Percentiles rank a stretch among this genome's conserved stretches.
Conservation (phyloP, 2,113 vertebrate species). For the Ciconia boyciana region DNA sequence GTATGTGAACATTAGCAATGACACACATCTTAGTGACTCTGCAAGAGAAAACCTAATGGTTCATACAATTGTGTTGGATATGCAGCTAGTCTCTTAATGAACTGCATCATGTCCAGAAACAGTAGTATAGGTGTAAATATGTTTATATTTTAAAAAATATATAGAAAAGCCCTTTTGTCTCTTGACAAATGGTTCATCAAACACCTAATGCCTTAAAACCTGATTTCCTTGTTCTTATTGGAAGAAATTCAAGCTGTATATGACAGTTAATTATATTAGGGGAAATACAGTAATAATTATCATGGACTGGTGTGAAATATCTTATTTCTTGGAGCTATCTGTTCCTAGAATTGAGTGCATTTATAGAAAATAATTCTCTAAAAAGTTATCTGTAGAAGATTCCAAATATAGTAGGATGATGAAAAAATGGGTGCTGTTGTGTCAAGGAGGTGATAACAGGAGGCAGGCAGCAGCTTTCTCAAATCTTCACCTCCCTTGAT, state of each 20-base stretch:
- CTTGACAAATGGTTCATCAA: slow-evolving; percentile 11
- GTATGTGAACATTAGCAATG: not conserved
- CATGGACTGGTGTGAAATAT: slow-evolving; percentile 17
- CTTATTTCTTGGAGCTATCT: slow-evolving; percentile 23
- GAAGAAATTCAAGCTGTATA: slow-evolving; percentile 4
- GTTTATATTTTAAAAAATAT: not conserved
- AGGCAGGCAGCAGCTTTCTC: slow-evolving; percentile 73
- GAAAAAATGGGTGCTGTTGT: slow-evolving; percentile 65
- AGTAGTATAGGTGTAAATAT: not conserved
- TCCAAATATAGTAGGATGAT: slow-evolving; percentile 35
- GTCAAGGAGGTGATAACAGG: slow-evolving; percentile 76
- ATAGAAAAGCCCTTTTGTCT: not conserved
- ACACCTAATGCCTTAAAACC: not conserved
- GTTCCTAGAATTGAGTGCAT: not conserved
- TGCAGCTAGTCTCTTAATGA: not conserved
- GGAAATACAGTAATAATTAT: slow-evolving; percentile 28
- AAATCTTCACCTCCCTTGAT: slow-evolving; percentile 82
- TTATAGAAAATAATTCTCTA: slow-evolving; percentile 41
- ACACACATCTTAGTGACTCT: not conserved
- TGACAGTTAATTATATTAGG: slow-evolving; percentile 49
- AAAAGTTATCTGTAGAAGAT: slow-evolving; percentile 60
- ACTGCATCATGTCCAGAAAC: not conserved
- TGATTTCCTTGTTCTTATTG: not conserved
- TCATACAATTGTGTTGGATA: not conserved
- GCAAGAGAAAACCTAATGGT: not conserved